Percentiles rank a stretch among this genome's conserved stretches.
These are phyloP conservation scores for Whitmania pigra DNA, from an alignment of 1,140 invertebrate species.

Conservation along the genomic window DNA sequence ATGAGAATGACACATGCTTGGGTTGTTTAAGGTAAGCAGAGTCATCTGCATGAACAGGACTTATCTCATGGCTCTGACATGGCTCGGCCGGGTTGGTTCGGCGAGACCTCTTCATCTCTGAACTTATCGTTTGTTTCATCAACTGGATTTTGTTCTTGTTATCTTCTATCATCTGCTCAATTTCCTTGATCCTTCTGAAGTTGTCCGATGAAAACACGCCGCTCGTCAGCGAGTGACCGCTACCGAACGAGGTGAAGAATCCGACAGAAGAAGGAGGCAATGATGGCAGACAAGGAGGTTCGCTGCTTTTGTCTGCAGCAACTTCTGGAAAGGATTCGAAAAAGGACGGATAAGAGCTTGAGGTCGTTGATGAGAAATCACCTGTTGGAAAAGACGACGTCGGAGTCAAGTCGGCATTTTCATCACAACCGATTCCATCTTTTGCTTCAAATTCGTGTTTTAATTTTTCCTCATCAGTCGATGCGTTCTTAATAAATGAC, in stretches of 20 bases:
- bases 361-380: background rate
- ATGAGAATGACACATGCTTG: background rate
- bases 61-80: background rate
- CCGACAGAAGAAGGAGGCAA: background rate
- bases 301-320: background rate
- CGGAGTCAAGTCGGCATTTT: background rate
- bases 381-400: background rate
- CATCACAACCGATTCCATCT: background rate
- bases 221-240: background rate
- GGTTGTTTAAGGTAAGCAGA: background rate
- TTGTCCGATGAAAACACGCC: background rate
- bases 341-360: background rate
- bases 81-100: background rate
- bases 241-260: background rate
- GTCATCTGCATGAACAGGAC: background rate
- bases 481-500: too few relatives aligned
- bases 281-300: background rate
- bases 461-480: background rate
- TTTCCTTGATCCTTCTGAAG: constrained; percentile 1
- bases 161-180: background rate
- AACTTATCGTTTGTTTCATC: background rate
- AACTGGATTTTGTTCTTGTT: background rate
- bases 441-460: background rate
- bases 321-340: background rate
- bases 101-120: background rate